phyloP scores from a whole-genome alignment of 2,888 invertebrate genomes.

The Athalia cordata region DNA sequence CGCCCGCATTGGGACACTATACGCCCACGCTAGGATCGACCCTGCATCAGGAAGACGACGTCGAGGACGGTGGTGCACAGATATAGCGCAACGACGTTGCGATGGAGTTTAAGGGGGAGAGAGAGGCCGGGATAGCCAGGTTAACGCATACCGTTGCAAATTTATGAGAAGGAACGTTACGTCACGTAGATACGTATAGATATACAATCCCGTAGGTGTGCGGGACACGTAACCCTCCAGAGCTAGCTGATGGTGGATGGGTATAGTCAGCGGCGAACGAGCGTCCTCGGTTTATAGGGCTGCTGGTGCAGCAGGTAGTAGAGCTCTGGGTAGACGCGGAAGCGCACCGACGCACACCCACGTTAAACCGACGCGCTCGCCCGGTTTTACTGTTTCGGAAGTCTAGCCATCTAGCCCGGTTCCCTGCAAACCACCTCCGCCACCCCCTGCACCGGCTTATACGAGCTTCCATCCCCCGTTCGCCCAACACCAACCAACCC shows the following conservation, averaged over 20 bases:
- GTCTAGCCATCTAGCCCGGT: constrained; percentile 65
- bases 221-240: neutral
- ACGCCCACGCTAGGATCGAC: neutral
- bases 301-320: constrained; percentile 48
- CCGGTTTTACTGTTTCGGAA: constrained; percentile 70
- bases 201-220: neutral
- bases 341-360: constrained; percentile 18
- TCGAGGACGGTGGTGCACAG: constrained; percentile 23
- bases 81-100: no score
- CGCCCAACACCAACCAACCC: constrained; percentile 7
- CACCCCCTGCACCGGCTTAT: constrained; percentile 59
- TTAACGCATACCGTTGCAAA: neutral
- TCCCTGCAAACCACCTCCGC: constrained; percentile 48
- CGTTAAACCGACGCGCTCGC: constrained; percentile 44
- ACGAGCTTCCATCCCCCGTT: constrained; percentile 65
- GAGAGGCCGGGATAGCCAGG: neutral
- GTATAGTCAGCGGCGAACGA: neutral
- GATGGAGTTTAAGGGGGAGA: no score
- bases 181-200: neutral
- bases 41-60: constrained; percentile 4
- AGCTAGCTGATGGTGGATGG: neutral
- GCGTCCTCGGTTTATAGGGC: constrained; percentile 60
- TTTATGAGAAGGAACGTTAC: neutral
- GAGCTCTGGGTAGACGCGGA: constrained; percentile 13
- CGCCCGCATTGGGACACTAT: constrained; percentile 5